Percentiles rank a stretch among this genome's conserved stretches.
Evolutionary conservation across 2,113 vertebrate genomes (phyloP).

Genomic region (Cyanoramphus novaezelandiae): DNA sequence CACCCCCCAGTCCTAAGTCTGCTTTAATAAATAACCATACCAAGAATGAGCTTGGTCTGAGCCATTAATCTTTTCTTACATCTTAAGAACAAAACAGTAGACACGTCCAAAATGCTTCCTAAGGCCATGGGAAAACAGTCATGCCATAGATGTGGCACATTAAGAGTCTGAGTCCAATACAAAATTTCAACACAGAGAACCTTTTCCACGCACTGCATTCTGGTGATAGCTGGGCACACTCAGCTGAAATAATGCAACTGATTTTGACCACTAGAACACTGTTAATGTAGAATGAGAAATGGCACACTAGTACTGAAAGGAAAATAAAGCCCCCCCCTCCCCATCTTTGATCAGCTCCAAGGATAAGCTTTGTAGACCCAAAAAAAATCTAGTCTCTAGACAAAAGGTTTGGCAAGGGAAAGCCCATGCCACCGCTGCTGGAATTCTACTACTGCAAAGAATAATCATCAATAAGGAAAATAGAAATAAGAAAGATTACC

Average conservation of each 20-base stretch:
- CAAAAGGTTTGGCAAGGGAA: not conserved
- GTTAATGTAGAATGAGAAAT: conserved; percentile 15
- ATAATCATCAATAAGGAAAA: conserved; percentile 53
- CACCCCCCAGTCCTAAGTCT: not conserved
- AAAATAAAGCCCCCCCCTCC: conserved; percentile 25
- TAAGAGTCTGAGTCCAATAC: not conserved
- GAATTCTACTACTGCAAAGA: conserved; percentile 20
- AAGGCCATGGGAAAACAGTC: not conserved
- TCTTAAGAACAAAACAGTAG: not conserved
- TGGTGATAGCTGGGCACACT: not conserved
- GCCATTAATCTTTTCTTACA: not conserved
- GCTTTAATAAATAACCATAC: not conserved
- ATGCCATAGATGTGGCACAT: not conserved
- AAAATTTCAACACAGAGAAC: not conserved
- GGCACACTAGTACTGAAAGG: not conserved
- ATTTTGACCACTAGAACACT: not conserved
- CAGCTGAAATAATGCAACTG: not conserved
- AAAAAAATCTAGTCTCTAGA: not conserved
- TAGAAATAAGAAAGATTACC: conserved; percentile 73
- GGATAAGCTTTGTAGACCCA: not conserved
- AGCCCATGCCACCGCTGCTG: not conserved
- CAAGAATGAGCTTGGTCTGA: not conserved
- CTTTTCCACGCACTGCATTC: not conserved
- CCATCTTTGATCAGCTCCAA: not conserved
- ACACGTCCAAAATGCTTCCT: not conserved